Evolutionary conservation across 2,888 invertebrate genomes (phyloP), one percentile per base, ranked within the genome.

Genomic region (Orchestes rusci): DNA sequence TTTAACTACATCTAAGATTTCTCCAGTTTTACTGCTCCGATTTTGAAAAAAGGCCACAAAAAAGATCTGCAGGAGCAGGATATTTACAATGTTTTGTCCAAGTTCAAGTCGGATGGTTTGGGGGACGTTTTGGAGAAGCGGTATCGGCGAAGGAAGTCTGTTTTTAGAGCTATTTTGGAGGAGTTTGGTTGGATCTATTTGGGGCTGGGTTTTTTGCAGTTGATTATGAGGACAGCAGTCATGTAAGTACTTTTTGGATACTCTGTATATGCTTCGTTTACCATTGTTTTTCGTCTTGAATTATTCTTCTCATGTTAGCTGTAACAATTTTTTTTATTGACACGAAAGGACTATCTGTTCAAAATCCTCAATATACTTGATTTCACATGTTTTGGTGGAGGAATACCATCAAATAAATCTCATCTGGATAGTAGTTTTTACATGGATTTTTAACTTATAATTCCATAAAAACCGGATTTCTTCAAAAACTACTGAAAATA

Each of bases 231-330:
- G 40, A 53, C 56, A n/a, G 36, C 40, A 27, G 19, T 56, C 17
- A 51, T 59, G 59, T 60, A 52, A 56, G 59, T 53, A 45, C 7
- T 10, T 7, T 23, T 23, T n/a, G n/a, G n/a, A n/a, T n/a, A n/a
- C n/a, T n/a, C n/a, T n/a, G n/a, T n/a, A n/a, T n/a, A n/a, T n/a
- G n/a, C n/a, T n/a, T n/a, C n/a, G n/a, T n/a, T n/a, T n/a, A n/a
- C n/a, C n/a, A n/a, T n/a, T n/a, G n/a, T n/a, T n/a, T n/a, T n/a
- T n/a, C n/a, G n/a, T n/a, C n/a, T n/a, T n/a, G n/a, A n/a, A n/a
- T n/a, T n/a, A n/a, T n/a, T n/a, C n/a, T n/a, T n/a, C n/a, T n/a
- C n/a, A n/a, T n/a, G n/a, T n/a, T n/a, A n/a, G n/a, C n/a, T n/a
- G n/a, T n/a, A n/a, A n/a, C n/a, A n/a, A n/a, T n/a, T n/a, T n/a